phyloP scores from a whole-genome alignment of 1,140 invertebrate genomes.

The Amyelois transitella region DNA sequence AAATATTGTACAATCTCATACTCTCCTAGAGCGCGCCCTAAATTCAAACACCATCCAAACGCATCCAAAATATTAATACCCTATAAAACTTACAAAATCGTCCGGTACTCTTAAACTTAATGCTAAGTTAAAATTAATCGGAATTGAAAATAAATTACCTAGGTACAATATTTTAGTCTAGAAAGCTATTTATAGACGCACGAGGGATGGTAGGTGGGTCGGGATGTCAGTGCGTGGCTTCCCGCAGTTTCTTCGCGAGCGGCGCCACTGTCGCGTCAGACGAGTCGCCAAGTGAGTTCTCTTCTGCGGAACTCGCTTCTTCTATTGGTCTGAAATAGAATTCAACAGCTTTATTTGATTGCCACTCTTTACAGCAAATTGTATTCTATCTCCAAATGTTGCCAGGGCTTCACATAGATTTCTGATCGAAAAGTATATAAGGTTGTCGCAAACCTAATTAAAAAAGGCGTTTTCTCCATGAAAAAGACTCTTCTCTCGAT shows the following conservation, averaged over 20 bases:
- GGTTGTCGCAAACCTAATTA: no score
- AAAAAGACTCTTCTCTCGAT: no score
- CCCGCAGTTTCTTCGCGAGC: conserved; percentile 60
- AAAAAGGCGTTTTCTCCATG: no score
- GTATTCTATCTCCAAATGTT: no score
- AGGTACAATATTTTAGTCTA: conserved; percentile 75
- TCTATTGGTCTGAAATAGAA: conserved; percentile 55
- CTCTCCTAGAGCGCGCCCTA: conserved; percentile 33
- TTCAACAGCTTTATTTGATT: background rate
- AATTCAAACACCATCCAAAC: conserved; percentile 31
- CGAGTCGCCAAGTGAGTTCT: conserved; percentile 65
- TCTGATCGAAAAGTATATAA: no score
- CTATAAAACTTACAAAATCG: conserved; percentile 76
- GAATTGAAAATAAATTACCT: conserved; percentile 77
- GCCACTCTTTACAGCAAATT: no score
- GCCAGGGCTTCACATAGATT: no score
- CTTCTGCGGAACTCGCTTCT: conserved; percentile 70
- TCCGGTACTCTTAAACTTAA: conserved; percentile 71
- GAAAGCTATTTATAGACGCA: conserved; percentile 66
- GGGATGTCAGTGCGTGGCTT: conserved; percentile 69
- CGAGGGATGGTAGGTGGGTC: conserved; percentile 47
- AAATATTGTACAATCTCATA: conserved; percentile 48
- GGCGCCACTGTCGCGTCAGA: conserved; percentile 44
- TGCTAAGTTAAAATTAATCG: conserved; percentile 75
- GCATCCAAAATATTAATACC: conserved; percentile 62